A percentile compares a stretch with the other conserved stretches of the same genome.
phyloP scores from a whole-genome alignment of 2,888 invertebrate species.

The Scaptomyza cyrtandrae region DNA sequence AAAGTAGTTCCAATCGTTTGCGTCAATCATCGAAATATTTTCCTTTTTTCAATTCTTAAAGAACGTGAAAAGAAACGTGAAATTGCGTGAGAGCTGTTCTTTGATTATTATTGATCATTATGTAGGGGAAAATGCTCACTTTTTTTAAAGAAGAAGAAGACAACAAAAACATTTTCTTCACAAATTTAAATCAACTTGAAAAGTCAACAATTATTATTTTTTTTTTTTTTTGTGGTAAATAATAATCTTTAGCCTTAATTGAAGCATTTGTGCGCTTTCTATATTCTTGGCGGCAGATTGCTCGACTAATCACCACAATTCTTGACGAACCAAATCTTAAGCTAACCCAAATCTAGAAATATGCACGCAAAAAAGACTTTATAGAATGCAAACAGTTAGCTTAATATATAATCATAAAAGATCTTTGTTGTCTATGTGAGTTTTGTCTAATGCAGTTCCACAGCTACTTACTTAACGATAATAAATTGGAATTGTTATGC shows the following conservation, averaged over 20 bases:
- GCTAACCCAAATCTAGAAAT: conserved; percentile 63
- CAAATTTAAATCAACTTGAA: conserved; percentile 20
- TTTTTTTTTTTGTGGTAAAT: too few relatives aligned
- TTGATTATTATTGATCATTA: not conserved
- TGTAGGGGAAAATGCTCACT: too few relatives aligned
- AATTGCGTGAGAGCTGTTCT: not conserved
- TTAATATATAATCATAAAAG: conserved; percentile 39
- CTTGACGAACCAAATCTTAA: conserved; percentile 35
- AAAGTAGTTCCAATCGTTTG: conserved; percentile 8
- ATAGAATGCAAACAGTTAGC: conserved; percentile 54
- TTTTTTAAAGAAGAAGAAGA: too few relatives aligned
- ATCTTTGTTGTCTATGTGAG: conserved; percentile 14
- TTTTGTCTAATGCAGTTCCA: conserved; percentile 29
- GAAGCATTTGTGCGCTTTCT: conserved; percentile 37
- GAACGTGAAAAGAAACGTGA: conserved; percentile 7
- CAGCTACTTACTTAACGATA: conserved; percentile 52
- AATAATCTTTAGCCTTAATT: conserved; percentile 50
- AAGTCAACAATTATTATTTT: conserved; percentile 33
- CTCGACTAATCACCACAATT: conserved; percentile 51
- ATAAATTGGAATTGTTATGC: conserved; percentile 45
- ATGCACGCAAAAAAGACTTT: conserved; percentile 46
- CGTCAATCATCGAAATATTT: conserved; percentile 6
- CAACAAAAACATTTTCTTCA: not conserved
- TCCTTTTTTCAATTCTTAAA: too few relatives aligned
- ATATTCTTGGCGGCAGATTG: conserved; percentile 20